These are phyloP conservation scores for Calcarius lapponicus DNA, from an alignment of 2,797 vertebrate genomes.

Conservation along the genomic window DNA sequence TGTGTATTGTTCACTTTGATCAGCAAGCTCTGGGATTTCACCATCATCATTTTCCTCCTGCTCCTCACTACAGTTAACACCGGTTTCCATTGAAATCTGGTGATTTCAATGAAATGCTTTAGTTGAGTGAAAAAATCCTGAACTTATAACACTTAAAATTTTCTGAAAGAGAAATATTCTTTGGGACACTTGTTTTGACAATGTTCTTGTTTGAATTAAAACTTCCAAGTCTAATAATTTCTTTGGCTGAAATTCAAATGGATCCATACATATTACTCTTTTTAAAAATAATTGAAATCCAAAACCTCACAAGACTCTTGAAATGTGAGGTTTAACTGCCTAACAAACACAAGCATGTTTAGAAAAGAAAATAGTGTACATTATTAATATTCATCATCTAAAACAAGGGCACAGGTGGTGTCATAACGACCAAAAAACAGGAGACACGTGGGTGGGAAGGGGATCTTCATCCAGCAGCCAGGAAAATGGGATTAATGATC, in stretches of 20 bases:
- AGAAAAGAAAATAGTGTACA: background rate
- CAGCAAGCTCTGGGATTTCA: background rate
- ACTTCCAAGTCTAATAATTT: background rate
- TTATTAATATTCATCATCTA: background rate
- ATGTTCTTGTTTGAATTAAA: background rate
- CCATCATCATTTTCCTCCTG: background rate
- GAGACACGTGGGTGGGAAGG: fast-evolving
- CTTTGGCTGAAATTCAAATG: background rate
- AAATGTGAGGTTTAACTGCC: background rate
- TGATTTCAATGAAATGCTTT: background rate
- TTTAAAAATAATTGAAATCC: background rate
- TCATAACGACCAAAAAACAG: background rate
- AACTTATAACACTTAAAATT: background rate
- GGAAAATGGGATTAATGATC: background rate
- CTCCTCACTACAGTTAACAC: background rate
- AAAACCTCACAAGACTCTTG: background rate
- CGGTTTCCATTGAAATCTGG: background rate
- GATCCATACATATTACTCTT: background rate
- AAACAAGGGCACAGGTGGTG: background rate
- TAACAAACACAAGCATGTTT: background rate
- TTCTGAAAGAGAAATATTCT: background rate
- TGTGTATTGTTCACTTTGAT: background rate
- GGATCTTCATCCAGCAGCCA: background rate
- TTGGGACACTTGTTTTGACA: background rate
- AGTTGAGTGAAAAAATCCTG: background rate